These are phyloP conservation scores for Thymelicus sylvestris DNA, from an alignment of 2,888 invertebrate species.

Conservation along the genomic window DNA sequence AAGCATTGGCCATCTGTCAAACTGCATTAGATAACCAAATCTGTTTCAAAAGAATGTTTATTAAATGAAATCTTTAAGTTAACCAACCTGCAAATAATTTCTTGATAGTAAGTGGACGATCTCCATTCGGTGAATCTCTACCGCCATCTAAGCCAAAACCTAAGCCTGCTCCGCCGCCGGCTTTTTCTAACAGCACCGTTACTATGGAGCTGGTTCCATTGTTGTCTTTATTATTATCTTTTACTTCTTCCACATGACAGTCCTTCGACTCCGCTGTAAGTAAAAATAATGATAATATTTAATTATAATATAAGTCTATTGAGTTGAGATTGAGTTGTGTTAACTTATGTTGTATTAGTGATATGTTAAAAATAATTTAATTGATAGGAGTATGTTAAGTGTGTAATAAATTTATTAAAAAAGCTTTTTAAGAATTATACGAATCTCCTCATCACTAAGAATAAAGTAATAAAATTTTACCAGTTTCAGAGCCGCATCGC, in stretches of 20 bases:
- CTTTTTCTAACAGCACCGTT: constrained; percentile 83
- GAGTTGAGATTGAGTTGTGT: no score
- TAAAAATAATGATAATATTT: constrained; percentile 11
- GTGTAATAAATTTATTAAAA: no score
- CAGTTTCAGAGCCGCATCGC: constrained; percentile 77
- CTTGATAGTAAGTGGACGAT: constrained; percentile 94
- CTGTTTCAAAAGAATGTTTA: no score
- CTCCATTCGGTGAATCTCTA: constrained; percentile 94
- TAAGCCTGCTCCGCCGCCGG: constrained; percentile 90
- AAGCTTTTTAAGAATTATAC: no score
- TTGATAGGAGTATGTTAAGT: no score
- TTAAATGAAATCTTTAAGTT: background rate
- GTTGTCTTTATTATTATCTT: constrained; percentile 44
- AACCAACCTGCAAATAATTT: constrained; percentile 95
- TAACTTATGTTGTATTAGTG: no score
- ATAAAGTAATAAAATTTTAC: constrained; percentile 48
- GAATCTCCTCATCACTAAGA: no score
- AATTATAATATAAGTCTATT: background rate
- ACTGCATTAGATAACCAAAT: no score
- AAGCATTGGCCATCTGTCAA: no score
- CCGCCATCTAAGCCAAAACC: constrained; percentile 98
- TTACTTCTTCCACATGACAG: constrained; percentile 46
- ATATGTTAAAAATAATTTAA: no score
- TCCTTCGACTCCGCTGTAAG: constrained; percentile 75
- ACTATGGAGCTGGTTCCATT: constrained; percentile 60